phyloP scores from a whole-genome alignment of 2,797 vertebrate genomes.

The Bradypodion pumilum region DNA sequence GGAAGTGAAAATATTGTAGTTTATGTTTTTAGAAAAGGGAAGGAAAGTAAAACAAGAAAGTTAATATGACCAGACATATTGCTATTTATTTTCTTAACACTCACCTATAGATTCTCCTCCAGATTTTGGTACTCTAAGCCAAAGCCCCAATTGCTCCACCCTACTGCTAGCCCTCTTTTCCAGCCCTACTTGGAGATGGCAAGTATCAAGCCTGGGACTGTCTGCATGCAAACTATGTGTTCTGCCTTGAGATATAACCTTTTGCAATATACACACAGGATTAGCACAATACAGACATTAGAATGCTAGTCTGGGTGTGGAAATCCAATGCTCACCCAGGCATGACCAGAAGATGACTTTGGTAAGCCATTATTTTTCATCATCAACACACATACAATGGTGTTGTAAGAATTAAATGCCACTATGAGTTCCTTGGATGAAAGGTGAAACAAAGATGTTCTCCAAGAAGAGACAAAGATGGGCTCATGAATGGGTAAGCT shows the following conservation, averaged over 20 bases:
- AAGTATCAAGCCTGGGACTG: no score
- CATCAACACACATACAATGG: neutral
- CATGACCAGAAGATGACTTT: neutral
- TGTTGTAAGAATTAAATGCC: neutral
- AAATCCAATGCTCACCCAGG: neutral
- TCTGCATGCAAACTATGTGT: neutral
- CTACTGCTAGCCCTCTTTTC: no score
- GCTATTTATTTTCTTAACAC: no score
- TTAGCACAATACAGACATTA: neutral
- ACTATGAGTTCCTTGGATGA: neutral
- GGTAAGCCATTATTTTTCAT: neutral
- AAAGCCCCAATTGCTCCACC: no score
- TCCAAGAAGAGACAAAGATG: neutral
- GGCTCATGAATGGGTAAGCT: neutral
- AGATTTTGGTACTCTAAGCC: no score
- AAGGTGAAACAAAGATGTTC: neutral
- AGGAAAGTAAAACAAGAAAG: no score
- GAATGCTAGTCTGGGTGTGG: neutral
- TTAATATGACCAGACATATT: no score
- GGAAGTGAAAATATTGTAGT: no score
- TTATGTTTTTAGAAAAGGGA: no score
- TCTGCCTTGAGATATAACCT: no score
- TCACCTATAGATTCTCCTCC: no score
- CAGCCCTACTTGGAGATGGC: no score
- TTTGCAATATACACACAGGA: neutral